Conservation (phyloP, 2,113 vertebrate genomes). For the Syngnathus typhle region DNA sequence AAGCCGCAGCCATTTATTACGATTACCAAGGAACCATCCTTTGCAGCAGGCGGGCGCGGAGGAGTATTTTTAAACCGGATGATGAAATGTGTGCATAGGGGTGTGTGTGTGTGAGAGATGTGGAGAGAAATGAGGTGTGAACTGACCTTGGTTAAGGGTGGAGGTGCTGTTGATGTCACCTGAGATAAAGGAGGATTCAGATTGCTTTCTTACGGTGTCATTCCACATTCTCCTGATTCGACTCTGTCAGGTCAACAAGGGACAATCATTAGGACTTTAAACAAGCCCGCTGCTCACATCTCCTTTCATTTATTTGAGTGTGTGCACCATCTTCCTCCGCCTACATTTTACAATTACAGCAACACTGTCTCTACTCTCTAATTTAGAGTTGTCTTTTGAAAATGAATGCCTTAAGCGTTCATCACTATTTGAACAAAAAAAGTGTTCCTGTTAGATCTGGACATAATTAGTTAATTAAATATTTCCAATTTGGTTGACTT, state of each 20-base stretch:
- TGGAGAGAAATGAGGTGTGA: constrained; percentile 67
- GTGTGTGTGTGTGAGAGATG: constrained; percentile 28
- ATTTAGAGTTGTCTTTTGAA: background rate
- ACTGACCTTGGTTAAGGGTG: constrained; percentile 99
- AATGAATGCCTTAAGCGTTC: background rate
- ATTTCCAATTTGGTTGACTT: background rate
- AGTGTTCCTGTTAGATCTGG: background rate
- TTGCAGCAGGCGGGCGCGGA: background rate
- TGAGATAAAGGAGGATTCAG: constrained; percentile 99
- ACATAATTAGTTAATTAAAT: background rate
- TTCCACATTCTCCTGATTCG: constrained; percentile 99
- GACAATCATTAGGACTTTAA: constrained; percentile 62
- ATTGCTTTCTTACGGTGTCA: constrained; percentile 99
- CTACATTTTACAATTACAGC: constrained; percentile 1
- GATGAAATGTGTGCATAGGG: constrained; percentile 58
- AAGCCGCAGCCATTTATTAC: constrained; percentile 41
- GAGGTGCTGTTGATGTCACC: constrained; percentile 99
- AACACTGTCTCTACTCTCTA: background rate
- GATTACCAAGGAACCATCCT: constrained; percentile 27
- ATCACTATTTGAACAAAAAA: background rate
- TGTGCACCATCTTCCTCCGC: constrained; percentile 11
- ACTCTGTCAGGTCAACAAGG: constrained; percentile 84
- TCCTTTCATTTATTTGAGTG: constrained; percentile 33
- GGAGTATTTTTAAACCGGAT: constrained; percentile 53
- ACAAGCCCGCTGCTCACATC: constrained; percentile 43